Base-by-base conservation (phyloP, 2,888 invertebrate genomes). In the Cantharis nigra region DNA sequence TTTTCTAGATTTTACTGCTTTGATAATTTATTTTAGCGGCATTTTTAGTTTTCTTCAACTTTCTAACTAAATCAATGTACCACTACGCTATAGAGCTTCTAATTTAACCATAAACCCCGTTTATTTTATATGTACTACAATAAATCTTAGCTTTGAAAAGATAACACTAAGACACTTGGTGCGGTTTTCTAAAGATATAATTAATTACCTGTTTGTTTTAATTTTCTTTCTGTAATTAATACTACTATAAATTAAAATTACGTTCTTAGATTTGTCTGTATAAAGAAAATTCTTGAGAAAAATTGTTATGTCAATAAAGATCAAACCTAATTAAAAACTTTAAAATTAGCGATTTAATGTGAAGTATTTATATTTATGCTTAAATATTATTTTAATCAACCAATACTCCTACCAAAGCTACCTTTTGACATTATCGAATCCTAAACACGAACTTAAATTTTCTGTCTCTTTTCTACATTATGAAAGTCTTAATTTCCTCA, bases 11-110 rank as follows among this genome's bases (percentile, higher is more conserved):
- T 33, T 33, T 30, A 11, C 10, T 10, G 11, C 11, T 33, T 30
- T 13, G 33, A 4, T 33, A 30, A 30, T 30, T 30, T 30, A 30
- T 30, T 30, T 30, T 30, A 2, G 28, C 3, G 10, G 10, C 3
- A 33, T 11, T 11, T 13, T 11, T 13, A 33, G n/a, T 49, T n/a
- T 49, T 49, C n/a, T 5, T n/a, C n/a, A 7, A 49, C n/a, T n/a
- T 49, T n/a, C 49, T 7, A 49, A 49, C n/a, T 49, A 49, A 49
- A 49, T 49, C 49, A 67, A 23, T 23, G 23, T 26, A 63, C 76
- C 63, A 69, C 18, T 26, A 70, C 73, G 70, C 76, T 72, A 76
- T 72, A 33, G 71, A 76, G 65, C 70, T 76, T 63, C 63, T 49
- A 63, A 76, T 26, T 62, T 70, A 70, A 14, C 33, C 28, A 14